Evolutionary conservation across 2,113 vertebrate genomes (phyloP), one percentile per base, ranked within the genome.

Genomic region (Onychostruthus taczanowskii): DNA sequence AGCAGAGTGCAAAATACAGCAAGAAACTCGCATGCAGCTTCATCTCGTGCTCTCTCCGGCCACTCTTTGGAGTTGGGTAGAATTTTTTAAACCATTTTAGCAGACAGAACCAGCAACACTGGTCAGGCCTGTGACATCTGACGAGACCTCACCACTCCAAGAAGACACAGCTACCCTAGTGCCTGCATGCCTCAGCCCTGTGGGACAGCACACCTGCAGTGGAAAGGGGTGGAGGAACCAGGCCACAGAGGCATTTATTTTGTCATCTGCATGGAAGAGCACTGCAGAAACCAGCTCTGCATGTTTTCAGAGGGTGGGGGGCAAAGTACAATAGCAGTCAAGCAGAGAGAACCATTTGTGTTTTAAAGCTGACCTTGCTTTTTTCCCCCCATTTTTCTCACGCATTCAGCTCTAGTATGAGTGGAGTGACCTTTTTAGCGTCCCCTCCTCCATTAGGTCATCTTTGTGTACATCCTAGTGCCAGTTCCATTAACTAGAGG

Each of bases 171-270:
- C 22, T 39, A 7, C 9, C 18, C 37, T 31, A 28, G 18, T 8
- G n/a, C 8, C 39, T 55, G 55, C 35, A 74, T 1, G 2, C 11
- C 44, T 75, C 27, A 46, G 7, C 7, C 7, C 37, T 5, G 18
- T 11, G 46, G 20, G 22, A 52, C 1, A 3, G 44, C 28, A 84
- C 0, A 1, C 18, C 3, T 16, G 50, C 13, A 43, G 31, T 3
- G 17, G 17, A 14, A 72, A 64, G 23, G 8, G 21, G 46, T 13
- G 18, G 72, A 82, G 13, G 11, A 76, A 28, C 11, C 12, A 84
- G 49, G 13, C 4, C 33, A 76, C 16, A 62, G 8, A 66, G 19
- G 22, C 30, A 11, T 30, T 43, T 23, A 4, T 72, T 85, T 66
- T 26, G 35, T n/a, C 33, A 28, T 6, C 19, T 37, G 50, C 72